phyloP scores from a whole-genome alignment of 2,113 vertebrate genomes.

The Apteryx mantelli region DNA sequence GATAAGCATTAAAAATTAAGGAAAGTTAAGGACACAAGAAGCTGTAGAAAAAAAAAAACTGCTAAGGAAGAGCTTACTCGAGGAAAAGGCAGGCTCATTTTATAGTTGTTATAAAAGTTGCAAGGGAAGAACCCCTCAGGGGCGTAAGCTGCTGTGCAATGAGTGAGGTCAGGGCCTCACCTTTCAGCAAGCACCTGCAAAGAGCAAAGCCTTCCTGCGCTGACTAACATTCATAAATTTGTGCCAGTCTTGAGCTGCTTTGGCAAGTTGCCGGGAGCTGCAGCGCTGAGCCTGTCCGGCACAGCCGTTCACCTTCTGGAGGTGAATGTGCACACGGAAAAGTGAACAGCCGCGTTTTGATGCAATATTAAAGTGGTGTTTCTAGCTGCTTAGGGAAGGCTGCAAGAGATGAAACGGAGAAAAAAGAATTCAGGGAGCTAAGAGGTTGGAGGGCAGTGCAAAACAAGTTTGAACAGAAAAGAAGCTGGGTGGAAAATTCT shows the following conservation, averaged over 20 bases:
- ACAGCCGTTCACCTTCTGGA: fast-evolving
- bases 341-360: background rate
- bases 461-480: background rate
- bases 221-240: background rate
- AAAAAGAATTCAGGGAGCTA: background rate
- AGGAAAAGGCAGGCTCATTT: background rate
- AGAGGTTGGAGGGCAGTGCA: background rate
- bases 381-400: background rate
- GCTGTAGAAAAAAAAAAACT: background rate
- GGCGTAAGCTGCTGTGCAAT: background rate
- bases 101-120: background rate
- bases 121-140: background rate
- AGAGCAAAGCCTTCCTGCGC: background rate
- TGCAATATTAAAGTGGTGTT: background rate
- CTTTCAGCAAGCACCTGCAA: background rate
- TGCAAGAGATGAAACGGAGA: background rate
- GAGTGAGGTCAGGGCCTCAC: slow-evolving; percentile 18
- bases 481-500: background rate
- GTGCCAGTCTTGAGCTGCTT: background rate
- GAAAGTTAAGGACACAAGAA: background rate
- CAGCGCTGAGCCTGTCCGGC: background rate
- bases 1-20: background rate
- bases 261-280: background rate
- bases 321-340: background rate
- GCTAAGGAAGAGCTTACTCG: background rate